These are phyloP conservation scores for Bellardia pandia DNA, from an alignment of 2,888 invertebrate species.

Conservation along the genomic window DNA sequence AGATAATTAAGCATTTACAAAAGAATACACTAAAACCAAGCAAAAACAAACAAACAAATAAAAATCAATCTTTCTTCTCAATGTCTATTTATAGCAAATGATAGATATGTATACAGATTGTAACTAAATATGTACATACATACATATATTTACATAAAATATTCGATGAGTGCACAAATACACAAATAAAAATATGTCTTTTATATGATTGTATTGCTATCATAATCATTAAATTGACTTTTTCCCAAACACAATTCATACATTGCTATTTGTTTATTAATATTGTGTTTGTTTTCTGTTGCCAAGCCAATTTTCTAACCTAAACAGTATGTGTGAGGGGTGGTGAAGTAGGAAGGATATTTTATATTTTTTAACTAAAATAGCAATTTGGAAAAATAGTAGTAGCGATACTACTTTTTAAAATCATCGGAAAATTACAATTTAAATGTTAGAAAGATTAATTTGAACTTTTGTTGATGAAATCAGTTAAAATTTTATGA, in stretches of 20 bases:
- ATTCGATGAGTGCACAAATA: background rate
- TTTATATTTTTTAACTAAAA: too few species aligned
- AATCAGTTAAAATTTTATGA: too few species aligned
- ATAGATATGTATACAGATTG: constrained; percentile 2
- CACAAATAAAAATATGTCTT: constrained; percentile 2
- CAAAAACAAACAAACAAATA: background rate
- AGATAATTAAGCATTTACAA: constrained; percentile 50
- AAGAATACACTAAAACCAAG: constrained; percentile 4
- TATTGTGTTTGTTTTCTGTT: background rate
- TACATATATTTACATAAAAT: constrained; percentile 33
- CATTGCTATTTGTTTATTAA: background rate
- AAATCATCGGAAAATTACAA: too few species aligned
- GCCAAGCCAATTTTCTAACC: constrained; percentile 11
- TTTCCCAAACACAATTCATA: background rate
- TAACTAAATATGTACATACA: constrained; percentile 34
- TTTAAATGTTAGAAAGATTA: too few species aligned
- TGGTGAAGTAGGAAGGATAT: too few species aligned
- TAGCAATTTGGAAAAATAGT: too few species aligned
- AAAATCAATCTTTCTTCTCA: background rate
- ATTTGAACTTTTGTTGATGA: too few species aligned
- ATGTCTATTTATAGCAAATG: constrained; percentile 6
- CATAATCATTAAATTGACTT: constrained; percentile 46
- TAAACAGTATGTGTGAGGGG: background rate
- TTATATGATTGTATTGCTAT: constrained; percentile 12
- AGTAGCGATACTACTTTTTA: too few species aligned